phyloP scores from a whole-genome alignment of 2,888 invertebrate genomes.

The Allygus modestus region DNA sequence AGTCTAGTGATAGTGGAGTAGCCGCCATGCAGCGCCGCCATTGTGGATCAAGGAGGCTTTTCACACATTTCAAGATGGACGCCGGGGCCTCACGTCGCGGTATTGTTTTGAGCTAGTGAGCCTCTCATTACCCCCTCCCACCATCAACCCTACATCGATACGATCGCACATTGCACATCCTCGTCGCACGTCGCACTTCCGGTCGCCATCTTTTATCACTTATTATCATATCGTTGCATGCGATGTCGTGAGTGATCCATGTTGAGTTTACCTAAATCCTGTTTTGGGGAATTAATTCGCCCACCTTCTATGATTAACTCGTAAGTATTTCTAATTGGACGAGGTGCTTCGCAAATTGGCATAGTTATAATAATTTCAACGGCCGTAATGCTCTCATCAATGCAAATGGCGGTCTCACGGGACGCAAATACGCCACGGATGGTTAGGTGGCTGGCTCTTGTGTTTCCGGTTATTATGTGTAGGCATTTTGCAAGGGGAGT shows the following conservation, averaged over 20 bases:
- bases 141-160: not conserved
- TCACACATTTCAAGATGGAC: slow-evolving; percentile 55
- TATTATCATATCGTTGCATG: slow-evolving; percentile 12
- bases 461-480: slow-evolving; percentile 26
- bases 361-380: not conserved
- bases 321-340: slow-evolving; percentile 29
- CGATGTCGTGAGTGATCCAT: not conserved
- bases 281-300: not conserved
- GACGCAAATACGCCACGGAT: slow-evolving; percentile 21
- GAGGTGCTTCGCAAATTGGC: slow-evolving; percentile 24
- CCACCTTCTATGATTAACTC: not conserved
- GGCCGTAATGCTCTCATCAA: not conserved
- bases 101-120: slow-evolving; percentile 41
- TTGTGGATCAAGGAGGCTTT: slow-evolving; percentile 32
- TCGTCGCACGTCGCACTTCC: slow-evolving; percentile 22
- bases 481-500: not conserved
- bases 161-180: slow-evolving; percentile 14
- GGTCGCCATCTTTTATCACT: slow-evolving; percentile 48
- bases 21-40: slow-evolving; percentile 31
- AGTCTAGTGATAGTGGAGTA: not conserved
- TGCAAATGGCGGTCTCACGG: slow-evolving; percentile 22
- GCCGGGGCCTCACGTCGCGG: slow-evolving; percentile 12
- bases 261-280: no score
- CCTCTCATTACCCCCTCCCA: slow-evolving; percentile 46
- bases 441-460: not conserved